These are phyloP conservation scores for Drosophila watanabei DNA, from an alignment of 1,140 invertebrate genomes.

Conservation along the genomic window DNA sequence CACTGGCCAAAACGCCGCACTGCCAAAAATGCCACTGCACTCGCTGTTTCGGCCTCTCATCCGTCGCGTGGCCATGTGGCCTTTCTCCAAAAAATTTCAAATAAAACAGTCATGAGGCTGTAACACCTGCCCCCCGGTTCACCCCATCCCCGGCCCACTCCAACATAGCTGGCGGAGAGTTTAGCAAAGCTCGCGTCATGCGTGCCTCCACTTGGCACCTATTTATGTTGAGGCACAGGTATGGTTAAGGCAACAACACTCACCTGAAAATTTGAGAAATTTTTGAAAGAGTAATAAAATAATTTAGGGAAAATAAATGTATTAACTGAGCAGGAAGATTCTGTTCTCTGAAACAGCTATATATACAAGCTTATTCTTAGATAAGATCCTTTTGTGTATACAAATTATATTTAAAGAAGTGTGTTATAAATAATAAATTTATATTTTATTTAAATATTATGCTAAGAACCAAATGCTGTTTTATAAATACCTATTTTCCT, in stretches of 20 bases:
- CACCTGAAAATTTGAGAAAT: too few species aligned
- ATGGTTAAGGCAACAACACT: neutral
- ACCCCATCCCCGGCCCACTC: neutral
- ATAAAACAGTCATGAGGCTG: constrained; percentile 74
- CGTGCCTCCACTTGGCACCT: constrained; percentile 78
- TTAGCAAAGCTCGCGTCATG: constrained; percentile 69
- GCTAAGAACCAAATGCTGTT: neutral
- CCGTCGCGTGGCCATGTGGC: constrained; percentile 51
- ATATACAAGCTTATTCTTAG: neutral
- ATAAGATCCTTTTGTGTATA: neutral
- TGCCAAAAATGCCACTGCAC: constrained; percentile 33
- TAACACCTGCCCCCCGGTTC: constrained; percentile 16
- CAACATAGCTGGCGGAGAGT: constrained; percentile 40
- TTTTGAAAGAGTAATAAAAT: neutral
- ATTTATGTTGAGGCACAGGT: constrained; percentile 39
- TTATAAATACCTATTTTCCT: neutral
- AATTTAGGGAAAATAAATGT: neutral
- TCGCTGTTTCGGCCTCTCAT: constrained; percentile 10
- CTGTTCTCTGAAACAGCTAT: neutral
- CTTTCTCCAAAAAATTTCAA: constrained; percentile 77
- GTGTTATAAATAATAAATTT: neutral
- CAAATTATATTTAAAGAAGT: neutral
- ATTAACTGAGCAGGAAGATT: neutral
- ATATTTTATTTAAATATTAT: neutral
- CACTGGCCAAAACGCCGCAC: constrained; percentile 14